Evolutionary conservation across 2,113 vertebrate species (phyloP).

Genomic region (Barnardius zonarius): DNA sequence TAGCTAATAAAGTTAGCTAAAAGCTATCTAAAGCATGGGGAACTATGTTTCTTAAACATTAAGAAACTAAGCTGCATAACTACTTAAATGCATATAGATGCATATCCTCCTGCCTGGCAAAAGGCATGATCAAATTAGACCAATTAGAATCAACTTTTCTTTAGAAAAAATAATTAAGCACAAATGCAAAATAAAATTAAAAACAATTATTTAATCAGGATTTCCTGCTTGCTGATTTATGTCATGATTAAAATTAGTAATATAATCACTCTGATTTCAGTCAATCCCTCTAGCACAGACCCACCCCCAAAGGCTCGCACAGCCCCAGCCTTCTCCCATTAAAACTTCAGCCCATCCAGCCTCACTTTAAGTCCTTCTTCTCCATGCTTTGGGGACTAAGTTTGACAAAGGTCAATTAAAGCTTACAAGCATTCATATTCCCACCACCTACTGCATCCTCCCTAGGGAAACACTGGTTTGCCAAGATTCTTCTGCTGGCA

Average conservation of each 20-base stretch:
- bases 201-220: conserved; percentile 67
- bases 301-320: background rate
- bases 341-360: background rate
- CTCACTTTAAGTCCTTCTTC: background rate
- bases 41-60: conserved; percentile 27
- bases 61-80: background rate
- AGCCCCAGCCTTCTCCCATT: background rate
- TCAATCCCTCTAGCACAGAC: background rate
- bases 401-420: background rate
- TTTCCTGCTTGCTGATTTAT: conserved; percentile 66
- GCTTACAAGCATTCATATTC: background rate
- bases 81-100: conserved; percentile 16
- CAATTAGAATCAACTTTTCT: conserved; percentile 66
- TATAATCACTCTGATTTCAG: conserved; percentile 35
- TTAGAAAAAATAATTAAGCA: conserved; percentile 66
- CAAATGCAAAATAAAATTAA: conserved; percentile 65
- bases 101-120: background rate
- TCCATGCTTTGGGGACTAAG: background rate
- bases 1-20: background rate
- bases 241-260: conserved; percentile 57
- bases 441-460: background rate
- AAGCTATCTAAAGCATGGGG: background rate
- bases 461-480: background rate
- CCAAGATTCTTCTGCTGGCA: background rate
- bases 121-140: conserved; percentile 47